Percentiles rank a stretch among this genome's conserved stretches.
Evolutionary conservation across 2,113 vertebrate species (phyloP).

Genomic region (Piaya cayana): DNA sequence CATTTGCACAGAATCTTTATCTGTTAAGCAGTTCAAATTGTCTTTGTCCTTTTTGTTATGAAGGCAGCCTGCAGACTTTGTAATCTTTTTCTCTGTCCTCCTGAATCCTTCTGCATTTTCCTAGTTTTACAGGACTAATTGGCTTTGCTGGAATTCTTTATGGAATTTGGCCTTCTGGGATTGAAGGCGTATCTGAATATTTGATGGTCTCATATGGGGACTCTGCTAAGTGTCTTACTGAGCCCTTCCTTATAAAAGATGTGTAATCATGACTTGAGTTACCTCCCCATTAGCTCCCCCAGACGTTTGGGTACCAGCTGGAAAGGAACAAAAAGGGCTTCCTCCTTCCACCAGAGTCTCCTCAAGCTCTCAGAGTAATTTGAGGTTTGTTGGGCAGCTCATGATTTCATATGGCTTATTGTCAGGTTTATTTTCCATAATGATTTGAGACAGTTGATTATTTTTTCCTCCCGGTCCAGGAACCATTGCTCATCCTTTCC

Average conservation of each 20-base stretch:
- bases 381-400: not conserved
- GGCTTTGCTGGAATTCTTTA: not conserved
- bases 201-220: not conserved
- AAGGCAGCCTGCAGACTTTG: not conserved
- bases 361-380: not conserved
- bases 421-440: not conserved
- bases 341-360: not conserved
- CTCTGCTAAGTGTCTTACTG: not conserved
- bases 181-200: not conserved
- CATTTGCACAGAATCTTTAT: not conserved
- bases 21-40: not conserved
- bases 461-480: slow-evolving; percentile 5
- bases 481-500: slow-evolving; percentile 42
- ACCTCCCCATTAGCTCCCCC: not conserved
- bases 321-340: not conserved
- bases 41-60: fast-evolving
- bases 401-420: not conserved
- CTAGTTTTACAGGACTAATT: not conserved
- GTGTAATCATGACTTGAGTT: not conserved
- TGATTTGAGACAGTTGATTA: not conserved
- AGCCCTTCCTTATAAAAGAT: not conserved
- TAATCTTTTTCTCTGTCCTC: not conserved
- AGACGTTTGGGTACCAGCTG: not conserved
- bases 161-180: not conserved
- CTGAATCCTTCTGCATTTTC: not conserved